Evolutionary conservation across 2,113 vertebrate genomes (phyloP).

Genomic region (Pterophyllum scalare): DNA sequence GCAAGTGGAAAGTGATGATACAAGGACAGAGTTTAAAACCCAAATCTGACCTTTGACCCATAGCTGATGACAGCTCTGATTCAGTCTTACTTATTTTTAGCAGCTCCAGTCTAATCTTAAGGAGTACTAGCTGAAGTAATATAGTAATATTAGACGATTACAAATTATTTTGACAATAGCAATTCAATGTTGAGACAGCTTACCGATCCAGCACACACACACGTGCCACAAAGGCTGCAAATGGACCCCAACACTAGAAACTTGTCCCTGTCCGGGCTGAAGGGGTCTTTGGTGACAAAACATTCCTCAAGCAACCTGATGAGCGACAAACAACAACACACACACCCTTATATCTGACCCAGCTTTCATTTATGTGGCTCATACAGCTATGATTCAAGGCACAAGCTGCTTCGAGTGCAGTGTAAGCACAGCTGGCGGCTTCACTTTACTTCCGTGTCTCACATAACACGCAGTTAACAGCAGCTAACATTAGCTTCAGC

Average conservation of each 20-base stretch:
- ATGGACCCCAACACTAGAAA: slow-evolving; percentile 87
- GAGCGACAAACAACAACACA: neutral
- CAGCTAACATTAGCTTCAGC: slow-evolving; percentile 40
- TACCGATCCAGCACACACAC: slow-evolving; percentile 86
- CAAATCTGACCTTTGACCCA: neutral
- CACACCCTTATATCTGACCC: rapidly evolving
- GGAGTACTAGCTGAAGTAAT: neutral
- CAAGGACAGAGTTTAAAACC: neutral
- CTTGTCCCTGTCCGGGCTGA: slow-evolving; percentile 83
- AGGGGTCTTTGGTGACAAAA: slow-evolving; percentile 88
- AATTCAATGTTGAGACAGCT: slow-evolving; percentile 15
- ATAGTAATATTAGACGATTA: neutral
- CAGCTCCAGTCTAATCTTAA: neutral
- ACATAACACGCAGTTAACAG: neutral
- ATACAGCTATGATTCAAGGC: neutral
- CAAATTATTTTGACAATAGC: neutral
- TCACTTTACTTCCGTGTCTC: neutral
- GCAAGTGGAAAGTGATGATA: neutral
- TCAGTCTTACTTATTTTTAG: neutral
- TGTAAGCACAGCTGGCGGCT: neutral
- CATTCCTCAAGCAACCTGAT: slow-evolving; percentile 88
- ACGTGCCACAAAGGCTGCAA: slow-evolving; percentile 83
- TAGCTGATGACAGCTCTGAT: neutral
- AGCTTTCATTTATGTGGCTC: neutral
- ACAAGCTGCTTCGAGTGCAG: neutral